These are phyloP conservation scores for Falco columbarius DNA, from an alignment of 2,797 vertebrate genomes.

Conservation along the genomic window DNA sequence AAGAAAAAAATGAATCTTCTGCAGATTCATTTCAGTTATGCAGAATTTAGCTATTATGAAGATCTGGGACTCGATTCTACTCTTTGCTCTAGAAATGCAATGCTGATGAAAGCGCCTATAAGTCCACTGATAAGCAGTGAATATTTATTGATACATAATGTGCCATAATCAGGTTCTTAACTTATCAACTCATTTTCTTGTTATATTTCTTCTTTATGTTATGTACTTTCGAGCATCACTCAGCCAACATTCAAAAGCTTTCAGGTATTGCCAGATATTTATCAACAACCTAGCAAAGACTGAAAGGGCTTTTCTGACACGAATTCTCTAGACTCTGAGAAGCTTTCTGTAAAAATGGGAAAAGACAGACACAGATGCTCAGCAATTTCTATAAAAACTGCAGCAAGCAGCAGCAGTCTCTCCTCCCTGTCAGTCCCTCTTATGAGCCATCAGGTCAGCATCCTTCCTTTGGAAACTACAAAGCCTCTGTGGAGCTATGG, in stretches of 20 bases:
- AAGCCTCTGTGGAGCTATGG: background rate
- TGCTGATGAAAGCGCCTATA: background rate
- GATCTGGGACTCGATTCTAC: background rate
- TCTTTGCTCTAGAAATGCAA: background rate
- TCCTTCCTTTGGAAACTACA: background rate
- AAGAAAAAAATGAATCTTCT: background rate
- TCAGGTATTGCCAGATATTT: background rate
- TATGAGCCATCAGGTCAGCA: background rate
- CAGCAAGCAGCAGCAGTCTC: background rate
- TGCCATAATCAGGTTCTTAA: background rate
- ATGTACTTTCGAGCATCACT: background rate
- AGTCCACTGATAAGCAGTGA: background rate
- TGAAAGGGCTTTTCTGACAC: background rate
- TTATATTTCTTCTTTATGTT: background rate
- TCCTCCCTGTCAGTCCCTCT: background rate
- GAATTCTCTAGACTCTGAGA: background rate
- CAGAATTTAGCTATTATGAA: background rate
- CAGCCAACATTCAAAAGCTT: background rate
- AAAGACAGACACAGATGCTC: background rate
- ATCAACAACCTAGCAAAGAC: background rate
- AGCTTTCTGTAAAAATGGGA: background rate
- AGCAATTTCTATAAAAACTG: background rate
- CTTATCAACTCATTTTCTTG: background rate
- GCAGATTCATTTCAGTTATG: background rate
- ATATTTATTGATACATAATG: background rate